Conservation (phyloP, 92 coral and sea anemone species). For the Phenganax subtilis region DNA sequence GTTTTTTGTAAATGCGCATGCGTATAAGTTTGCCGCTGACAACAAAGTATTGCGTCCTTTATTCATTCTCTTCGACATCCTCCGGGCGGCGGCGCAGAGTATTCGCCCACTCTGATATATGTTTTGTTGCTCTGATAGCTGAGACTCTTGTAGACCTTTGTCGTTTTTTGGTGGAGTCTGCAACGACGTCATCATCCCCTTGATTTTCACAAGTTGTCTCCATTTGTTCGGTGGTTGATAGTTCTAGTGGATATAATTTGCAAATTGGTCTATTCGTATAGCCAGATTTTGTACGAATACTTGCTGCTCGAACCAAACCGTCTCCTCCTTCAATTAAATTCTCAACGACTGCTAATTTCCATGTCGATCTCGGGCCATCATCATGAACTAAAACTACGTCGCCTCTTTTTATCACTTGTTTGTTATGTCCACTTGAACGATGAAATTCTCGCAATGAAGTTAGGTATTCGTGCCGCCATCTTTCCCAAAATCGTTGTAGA, state of each 20-base stretch:
- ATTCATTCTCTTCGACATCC: not conserved
- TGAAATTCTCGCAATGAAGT: slow-evolving; percentile 49
- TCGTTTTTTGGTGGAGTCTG: not conserved
- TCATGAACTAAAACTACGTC: not conserved
- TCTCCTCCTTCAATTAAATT: slow-evolving; percentile 44
- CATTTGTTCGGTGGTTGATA: slow-evolving; percentile 23
- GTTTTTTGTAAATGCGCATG: no score
- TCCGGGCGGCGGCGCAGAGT: not conserved
- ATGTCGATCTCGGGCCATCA: slow-evolving; percentile 34
- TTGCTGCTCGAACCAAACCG: slow-evolving; percentile 50
- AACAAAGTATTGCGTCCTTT: no score
- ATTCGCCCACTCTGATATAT: not conserved
- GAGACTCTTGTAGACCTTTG: not conserved
- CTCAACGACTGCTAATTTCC: slow-evolving; percentile 55
- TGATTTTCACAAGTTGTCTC: not conserved
- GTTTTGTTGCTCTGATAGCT: not conserved
- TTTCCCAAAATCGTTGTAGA: slow-evolving; percentile 35
- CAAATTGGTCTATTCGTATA: slow-evolving; percentile 46
- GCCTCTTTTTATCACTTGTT: slow-evolving; percentile 33
- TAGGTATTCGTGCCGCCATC: slow-evolving; percentile 55
- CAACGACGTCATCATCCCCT: not conserved
- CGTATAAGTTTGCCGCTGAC: no score
- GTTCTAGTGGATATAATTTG: slow-evolving; percentile 50
- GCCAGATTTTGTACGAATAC: slow-evolving; percentile 51
- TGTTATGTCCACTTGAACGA: slow-evolving; percentile 40